These are phyloP conservation scores for Cryptomyrus ogoouensis DNA, from an alignment of 2,113 vertebrate species.

Conservation along the genomic window DNA sequence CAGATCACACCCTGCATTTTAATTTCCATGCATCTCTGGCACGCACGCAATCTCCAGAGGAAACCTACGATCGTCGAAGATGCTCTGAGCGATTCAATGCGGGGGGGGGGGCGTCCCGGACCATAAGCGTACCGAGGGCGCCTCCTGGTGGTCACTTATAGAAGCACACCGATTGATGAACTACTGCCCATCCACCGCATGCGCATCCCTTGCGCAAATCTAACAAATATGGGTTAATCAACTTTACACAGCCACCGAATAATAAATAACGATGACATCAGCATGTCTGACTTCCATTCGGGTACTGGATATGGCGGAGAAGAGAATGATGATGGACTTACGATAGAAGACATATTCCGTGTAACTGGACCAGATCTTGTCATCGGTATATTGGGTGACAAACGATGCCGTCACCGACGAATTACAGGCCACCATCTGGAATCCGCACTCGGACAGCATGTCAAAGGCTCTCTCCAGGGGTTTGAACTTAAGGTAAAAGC, in stretches of 20 bases:
- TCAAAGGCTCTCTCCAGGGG: constrained; percentile 96
- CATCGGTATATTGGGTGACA: constrained; percentile 79
- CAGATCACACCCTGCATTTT: neutral
- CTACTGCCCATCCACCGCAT: neutral
- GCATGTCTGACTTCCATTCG: neutral
- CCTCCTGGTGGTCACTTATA: constrained; percentile 36
- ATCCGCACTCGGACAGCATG: constrained; percentile 95
- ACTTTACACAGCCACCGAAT: neutral
- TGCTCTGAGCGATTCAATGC: neutral
- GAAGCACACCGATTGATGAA: neutral
- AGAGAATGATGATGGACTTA: constrained; percentile 66
- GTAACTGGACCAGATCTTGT: constrained; percentile 95
- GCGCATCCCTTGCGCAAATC: neutral
- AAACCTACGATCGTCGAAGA: neutral
- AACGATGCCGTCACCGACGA: constrained; percentile 85
- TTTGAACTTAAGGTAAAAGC: constrained; percentile 90
- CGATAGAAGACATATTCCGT: constrained; percentile 99
- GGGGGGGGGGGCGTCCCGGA: neutral
- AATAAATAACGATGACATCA: neutral
- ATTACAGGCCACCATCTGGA: constrained; percentile 95
- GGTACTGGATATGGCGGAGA: neutral
- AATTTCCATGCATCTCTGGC: neutral
- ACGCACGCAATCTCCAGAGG: neutral
- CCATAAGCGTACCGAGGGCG: constrained; percentile 25
- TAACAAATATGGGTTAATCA: neutral